phyloP scores from a whole-genome alignment of 1,140 invertebrate genomes.

The Drosophila burlai region DNA sequence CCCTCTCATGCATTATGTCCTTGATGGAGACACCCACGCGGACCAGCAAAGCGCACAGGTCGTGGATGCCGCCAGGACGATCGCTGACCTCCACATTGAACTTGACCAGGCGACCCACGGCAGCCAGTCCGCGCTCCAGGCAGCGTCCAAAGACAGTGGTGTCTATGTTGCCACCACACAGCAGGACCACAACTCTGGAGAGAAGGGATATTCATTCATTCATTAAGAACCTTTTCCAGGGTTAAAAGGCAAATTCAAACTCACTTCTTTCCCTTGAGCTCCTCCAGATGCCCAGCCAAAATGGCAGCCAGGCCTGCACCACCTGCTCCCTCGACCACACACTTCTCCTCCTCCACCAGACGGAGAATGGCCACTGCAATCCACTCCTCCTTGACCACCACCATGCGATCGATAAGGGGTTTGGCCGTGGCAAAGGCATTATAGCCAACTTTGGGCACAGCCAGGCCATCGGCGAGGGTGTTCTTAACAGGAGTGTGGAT shows the following conservation, averaged over 20 bases:
- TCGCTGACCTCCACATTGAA: slow-evolving; percentile 95
- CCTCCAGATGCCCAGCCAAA: slow-evolving; percentile 92
- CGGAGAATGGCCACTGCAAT: slow-evolving; percentile 95
- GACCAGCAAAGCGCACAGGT: slow-evolving; percentile 91
- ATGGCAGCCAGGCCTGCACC: slow-evolving; percentile 95
- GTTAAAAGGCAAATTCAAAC: background rate
- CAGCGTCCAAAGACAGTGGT: slow-evolving; percentile 95
- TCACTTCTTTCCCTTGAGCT: slow-evolving; percentile 94
- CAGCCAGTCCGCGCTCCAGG: slow-evolving; percentile 94
- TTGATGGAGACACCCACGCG: slow-evolving; percentile 95
- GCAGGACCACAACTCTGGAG: slow-evolving; percentile 90
- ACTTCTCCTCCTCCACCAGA: slow-evolving; percentile 95
- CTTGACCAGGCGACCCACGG: slow-evolving; percentile 94
- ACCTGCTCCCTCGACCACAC: slow-evolving; percentile 96
- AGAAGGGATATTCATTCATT: background rate
- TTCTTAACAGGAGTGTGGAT: slow-evolving; percentile 89
- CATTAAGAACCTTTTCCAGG: background rate
- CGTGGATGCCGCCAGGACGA: slow-evolving; percentile 94
- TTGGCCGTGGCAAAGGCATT: slow-evolving; percentile 94
- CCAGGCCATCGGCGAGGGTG: slow-evolving; percentile 95
- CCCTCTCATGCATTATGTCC: slow-evolving; percentile 96
- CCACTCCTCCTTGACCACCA: slow-evolving; percentile 93
- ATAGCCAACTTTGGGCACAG: slow-evolving; percentile 94
- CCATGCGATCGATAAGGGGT: slow-evolving; percentile 93
- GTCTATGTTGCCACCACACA: slow-evolving; percentile 97